Percentiles rank a stretch among this genome's conserved stretches.
Evolutionary conservation across 2,113 vertebrate species (phyloP).

Genomic region (Phalacrocorax pelagicus): DNA sequence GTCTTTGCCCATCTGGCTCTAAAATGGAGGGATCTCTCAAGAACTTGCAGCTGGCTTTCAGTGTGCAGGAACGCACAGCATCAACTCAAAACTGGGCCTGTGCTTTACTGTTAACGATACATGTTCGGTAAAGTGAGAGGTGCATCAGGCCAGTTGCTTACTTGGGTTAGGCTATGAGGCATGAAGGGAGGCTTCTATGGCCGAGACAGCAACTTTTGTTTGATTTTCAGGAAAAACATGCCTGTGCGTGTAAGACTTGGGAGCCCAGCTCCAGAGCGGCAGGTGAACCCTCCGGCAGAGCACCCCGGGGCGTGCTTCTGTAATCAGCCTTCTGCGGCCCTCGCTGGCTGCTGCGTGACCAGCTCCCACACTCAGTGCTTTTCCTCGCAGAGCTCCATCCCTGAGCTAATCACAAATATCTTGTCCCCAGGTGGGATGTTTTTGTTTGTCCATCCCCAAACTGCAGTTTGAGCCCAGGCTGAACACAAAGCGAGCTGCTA

Average conservation of each 20-base stretch:
- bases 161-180: neutral
- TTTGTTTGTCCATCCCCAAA: neutral
- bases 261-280: neutral
- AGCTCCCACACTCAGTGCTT: rapidly evolving
- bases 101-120: rapidly evolving
- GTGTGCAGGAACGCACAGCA: neutral
- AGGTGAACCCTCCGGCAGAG: neutral
- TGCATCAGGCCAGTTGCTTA: rapidly evolving
- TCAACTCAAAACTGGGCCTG: rapidly evolving
- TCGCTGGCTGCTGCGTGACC: rapidly evolving
- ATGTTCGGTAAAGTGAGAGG: rapidly evolving
- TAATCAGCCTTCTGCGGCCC: neutral
- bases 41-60: neutral
- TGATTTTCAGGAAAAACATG: neutral
- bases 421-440: rapidly evolving
- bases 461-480: rapidly evolving
- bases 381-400: neutral
- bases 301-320: rapidly evolving
- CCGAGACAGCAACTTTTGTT: neutral
- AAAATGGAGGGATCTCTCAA: neutral
- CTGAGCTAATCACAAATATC: rapidly evolving
- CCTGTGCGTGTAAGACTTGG: rapidly evolving
- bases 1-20: neutral
- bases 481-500: neutral
- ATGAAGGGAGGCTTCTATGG: rapidly evolving